phyloP scores from a whole-genome alignment of 2,888 invertebrate species.

The Sarcophaga subvicina region DNA sequence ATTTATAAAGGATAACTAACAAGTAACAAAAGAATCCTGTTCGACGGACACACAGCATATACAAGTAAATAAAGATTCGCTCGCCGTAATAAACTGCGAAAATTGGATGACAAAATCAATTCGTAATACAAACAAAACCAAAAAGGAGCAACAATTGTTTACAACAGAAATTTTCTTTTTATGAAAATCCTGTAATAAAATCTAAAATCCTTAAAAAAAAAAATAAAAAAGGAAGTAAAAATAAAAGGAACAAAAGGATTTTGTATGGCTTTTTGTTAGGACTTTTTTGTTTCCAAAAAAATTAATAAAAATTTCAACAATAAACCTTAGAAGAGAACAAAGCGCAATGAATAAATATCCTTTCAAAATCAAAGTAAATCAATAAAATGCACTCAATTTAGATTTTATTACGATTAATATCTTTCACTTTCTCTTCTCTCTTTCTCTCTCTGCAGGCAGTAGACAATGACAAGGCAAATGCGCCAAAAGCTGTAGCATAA shows the following conservation, averaged over 20 bases:
- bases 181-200: constrained; percentile 60
- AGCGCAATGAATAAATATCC: not conserved
- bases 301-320: constrained; percentile 11
- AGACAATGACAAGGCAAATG: constrained; percentile 15
- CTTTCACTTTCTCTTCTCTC: not conserved
- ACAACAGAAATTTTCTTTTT: not conserved
- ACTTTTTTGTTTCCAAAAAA: constrained; percentile 7
- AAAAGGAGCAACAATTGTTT: constrained; percentile 61
- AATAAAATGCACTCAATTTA: constrained; percentile 3
- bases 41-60: too few relatives aligned
- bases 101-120: not conserved
- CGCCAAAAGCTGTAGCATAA: constrained; percentile 1
- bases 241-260: constrained; percentile 38
- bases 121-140: not conserved
- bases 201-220: constrained; percentile 57
- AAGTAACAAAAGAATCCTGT: not conserved
- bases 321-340: not conserved
- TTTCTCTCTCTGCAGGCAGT: not conserved
- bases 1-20: constrained; percentile 40
- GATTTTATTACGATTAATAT: too few relatives aligned
- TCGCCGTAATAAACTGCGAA: not conserved
- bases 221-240: not conserved
- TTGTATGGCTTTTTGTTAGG: not conserved
- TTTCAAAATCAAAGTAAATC: not conserved
- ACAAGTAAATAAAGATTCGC: too few relatives aligned